Evolutionary conservation across 2,113 vertebrate species (phyloP).

Genomic region (Tachycineta bicolor): DNA sequence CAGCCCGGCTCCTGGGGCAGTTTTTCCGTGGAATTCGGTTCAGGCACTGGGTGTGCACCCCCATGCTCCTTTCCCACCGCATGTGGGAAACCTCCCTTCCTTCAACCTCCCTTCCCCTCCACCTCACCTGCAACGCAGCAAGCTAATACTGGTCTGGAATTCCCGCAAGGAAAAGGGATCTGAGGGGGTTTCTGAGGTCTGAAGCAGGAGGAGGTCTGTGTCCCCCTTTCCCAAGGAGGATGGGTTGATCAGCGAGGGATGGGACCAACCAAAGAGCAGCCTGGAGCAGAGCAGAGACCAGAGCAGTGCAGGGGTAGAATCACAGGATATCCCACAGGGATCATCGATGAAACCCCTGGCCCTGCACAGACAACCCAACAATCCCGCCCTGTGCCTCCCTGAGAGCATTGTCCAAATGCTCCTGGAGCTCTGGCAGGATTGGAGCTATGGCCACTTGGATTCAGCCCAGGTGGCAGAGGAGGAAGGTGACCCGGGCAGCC

Average conservation of each 20-base stretch:
- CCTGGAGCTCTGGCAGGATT: neutral
- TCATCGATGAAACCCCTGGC: neutral
- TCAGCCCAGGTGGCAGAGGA: neutral
- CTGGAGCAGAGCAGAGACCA: neutral
- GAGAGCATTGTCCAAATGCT: rapidly evolving
- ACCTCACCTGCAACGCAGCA: neutral
- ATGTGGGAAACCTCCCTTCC: neutral
- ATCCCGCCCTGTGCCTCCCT: neutral
- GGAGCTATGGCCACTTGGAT: neutral
- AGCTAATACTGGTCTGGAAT: neutral
- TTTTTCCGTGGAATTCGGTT: neutral
- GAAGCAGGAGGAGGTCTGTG: neutral
- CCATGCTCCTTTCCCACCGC: neutral
- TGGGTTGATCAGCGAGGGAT: neutral
- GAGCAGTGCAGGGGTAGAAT: neutral
- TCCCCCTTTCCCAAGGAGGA: rapidly evolving
- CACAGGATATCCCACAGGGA: neutral
- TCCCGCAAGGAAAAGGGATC: rapidly evolving
- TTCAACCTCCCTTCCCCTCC: neutral
- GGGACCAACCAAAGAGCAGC: neutral
- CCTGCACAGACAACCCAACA: neutral
- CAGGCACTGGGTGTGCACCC: neutral
- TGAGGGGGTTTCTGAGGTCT: neutral
- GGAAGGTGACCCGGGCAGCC: neutral
- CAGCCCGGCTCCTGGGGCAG: neutral